Conservation (phyloP, 2,888 invertebrate genomes). For the Adelognathus sp. region DNA sequence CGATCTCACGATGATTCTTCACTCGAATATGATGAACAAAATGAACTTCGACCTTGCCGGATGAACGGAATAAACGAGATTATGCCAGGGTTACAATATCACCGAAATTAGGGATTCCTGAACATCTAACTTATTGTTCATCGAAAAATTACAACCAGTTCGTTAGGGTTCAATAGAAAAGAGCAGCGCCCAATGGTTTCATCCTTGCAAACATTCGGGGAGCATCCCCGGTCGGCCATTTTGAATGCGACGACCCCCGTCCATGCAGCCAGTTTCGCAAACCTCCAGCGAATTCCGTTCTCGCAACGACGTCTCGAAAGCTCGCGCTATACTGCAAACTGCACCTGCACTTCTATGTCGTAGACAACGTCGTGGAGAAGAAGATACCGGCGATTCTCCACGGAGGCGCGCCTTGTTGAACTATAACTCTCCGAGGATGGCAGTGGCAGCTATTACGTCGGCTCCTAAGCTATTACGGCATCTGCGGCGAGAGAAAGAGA, state of each 20-base stretch:
- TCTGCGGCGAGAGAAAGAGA: constrained; percentile 64
- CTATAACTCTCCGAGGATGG: constrained; percentile 77
- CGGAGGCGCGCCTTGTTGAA: constrained; percentile 71
- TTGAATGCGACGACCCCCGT: constrained; percentile 54
- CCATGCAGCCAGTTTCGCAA: constrained; percentile 35
- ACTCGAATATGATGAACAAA: no score
- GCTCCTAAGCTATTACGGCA: constrained; percentile 80
- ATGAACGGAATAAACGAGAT: no score
- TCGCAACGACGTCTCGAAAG: constrained; percentile 52
- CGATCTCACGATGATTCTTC: no score
- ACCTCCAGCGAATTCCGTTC: constrained; percentile 37
- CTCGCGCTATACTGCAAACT: constrained; percentile 56
- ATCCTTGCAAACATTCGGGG: constrained; percentile 5
- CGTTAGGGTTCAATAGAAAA: neutral
- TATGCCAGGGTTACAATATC: no score
- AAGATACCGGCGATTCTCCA: constrained; percentile 48
- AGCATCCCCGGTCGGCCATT: constrained; percentile 54
- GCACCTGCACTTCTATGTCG: constrained; percentile 44
- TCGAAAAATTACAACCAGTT: neutral
- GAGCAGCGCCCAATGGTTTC: neutral
- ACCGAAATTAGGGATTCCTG: no score
- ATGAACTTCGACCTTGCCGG: no score
- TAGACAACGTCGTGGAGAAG: constrained; percentile 53
- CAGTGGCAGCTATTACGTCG: constrained; percentile 79
- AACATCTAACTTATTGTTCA: no score